Evolutionary conservation across 1,140 invertebrate species (phyloP).

Genomic region (Planococcus citri): DNA sequence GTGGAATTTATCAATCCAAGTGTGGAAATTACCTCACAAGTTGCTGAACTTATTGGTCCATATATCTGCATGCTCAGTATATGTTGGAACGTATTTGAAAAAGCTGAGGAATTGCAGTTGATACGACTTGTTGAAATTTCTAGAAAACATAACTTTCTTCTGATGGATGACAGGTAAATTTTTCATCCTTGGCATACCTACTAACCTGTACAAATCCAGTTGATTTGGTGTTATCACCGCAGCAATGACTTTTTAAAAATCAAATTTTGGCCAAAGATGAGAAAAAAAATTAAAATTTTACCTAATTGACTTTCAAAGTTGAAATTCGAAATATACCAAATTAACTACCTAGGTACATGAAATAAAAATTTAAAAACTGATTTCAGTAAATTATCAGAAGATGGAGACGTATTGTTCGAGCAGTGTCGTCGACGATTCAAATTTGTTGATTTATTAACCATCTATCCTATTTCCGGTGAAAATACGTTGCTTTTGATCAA

Average conservation of each 20-base stretch:
- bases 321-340: too few relatives aligned
- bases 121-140: neutral
- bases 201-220: too few relatives aligned
- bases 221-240: too few relatives aligned
- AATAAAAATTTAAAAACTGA: too few relatives aligned
- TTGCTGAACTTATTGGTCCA: neutral
- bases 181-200: neutral
- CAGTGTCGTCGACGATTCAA: neutral
- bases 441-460: neutral
- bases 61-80: neutral
- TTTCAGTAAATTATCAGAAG: neutral
- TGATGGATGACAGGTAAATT: neutral
- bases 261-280: too few relatives aligned
- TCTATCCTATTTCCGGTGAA: neutral
- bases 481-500: neutral
- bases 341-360: too few relatives aligned
- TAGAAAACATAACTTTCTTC: neutral
- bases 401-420: neutral
- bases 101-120: neutral
- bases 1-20: neutral
- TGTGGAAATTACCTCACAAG: neutral
- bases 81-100: neutral
- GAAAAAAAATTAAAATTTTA: too few relatives aligned
- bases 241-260: too few relatives aligned
- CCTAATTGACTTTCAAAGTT: too few relatives aligned